Evolutionary conservation across 2,113 vertebrate species (phyloP).

Genomic region (Corythoichthys intestinalis): DNA sequence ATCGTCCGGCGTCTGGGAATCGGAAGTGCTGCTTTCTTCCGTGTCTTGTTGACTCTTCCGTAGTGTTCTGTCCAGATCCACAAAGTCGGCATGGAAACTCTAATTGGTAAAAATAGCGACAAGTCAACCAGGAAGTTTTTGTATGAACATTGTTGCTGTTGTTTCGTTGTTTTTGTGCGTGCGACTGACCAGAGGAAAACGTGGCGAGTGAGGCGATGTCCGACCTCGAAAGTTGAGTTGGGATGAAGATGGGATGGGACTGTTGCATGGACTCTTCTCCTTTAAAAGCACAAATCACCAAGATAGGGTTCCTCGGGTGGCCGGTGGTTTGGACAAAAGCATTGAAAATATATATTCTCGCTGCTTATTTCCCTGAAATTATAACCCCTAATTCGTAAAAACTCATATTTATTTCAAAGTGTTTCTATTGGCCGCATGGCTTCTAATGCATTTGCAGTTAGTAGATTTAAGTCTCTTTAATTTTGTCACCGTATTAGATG

Average conservation of each 20-base stretch:
- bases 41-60: conserved; percentile 71
- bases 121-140: background rate
- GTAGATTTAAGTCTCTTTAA: too few relatives aligned
- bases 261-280: conserved; percentile 80
- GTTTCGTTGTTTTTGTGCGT: background rate
- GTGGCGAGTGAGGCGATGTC: conserved; percentile 67
- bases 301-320: too few relatives aligned
- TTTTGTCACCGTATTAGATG: too few relatives aligned
- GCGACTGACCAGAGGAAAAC: conserved; percentile 78
- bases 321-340: too few relatives aligned
- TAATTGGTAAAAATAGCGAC: conserved; percentile 27
- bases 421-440: too few relatives aligned
- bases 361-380: too few relatives aligned
- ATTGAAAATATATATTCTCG: too few relatives aligned
- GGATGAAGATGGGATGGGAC: conserved; percentile 77
- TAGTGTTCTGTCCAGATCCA: conserved; percentile 78
- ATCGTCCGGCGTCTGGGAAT: conserved; percentile 83
- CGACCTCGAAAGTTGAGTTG: conserved; percentile 77
- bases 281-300: conserved; percentile 34
- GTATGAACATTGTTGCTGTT: background rate
- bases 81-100: conserved; percentile 80
- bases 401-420: too few relatives aligned
- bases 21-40: conserved; percentile 89
- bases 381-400: too few relatives aligned
- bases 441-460: too few relatives aligned